Base-by-base conservation (phyloP, 2,797 vertebrate species). In the Lithobates pipiens region DNA sequence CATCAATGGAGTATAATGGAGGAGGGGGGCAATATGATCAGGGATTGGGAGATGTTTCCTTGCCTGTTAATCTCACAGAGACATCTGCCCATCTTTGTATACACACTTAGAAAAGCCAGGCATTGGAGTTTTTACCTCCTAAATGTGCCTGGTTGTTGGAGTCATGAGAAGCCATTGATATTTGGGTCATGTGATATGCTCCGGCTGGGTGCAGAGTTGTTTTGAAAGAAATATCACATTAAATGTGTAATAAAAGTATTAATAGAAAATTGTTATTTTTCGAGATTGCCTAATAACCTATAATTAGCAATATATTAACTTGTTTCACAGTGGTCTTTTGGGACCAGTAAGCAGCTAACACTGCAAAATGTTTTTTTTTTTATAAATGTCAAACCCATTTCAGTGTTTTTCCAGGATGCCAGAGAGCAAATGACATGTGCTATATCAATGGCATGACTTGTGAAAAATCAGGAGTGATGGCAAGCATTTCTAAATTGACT, bases 361-460 rank as follows among this genome's bases (percentile, higher is more conserved):
- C 23, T 42, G 34, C 70, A 21, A 39, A 71, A 71, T 36, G 34
- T 44, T 44, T 73, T 73, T n/a, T 27, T 27, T 44, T 10, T 39
- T 2, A 5, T 39, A 39, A 74, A 61, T 61, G 54, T 61, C 54
- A 21, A 61, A 23, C 21, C 18, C 21, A 61, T 61, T 61, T 61
- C 18, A 61, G 21, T 61, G 54, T 61, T 25, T 5, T 72, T 72
- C 21, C 70, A 72, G 34, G 70, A 72, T 39, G n/a, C n/a, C n/a
- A 29, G 65, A 39, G 3, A 44, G 36, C 71, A 13, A 23, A 42
- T n/a, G 36, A 23, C 23, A n/a, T 25, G 21, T 42, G 2, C 23
- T 46, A 23, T 73, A 73, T 73, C 36, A 73, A 73, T 25, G 21
- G 23, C 36, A 73, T 11, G 71, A 46, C 65, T 67, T 67, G 71